Evolutionary conservation across 2,797 vertebrate genomes (phyloP), one percentile per base, ranked within the genome.

Genomic region (Odontamblyopus rebecca): DNA sequence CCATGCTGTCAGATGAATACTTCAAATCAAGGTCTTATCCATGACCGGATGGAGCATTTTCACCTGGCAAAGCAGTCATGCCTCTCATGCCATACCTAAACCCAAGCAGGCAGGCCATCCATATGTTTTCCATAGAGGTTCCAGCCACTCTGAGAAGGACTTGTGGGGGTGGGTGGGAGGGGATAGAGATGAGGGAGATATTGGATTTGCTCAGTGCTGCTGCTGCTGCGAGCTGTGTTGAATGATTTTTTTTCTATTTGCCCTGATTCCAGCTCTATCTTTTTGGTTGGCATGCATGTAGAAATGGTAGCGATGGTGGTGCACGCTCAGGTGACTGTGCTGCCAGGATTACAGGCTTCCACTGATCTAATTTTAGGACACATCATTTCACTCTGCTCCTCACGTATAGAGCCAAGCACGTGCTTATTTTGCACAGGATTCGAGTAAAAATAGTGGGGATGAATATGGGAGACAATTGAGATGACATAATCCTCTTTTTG

Each of bases 401-500:
- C 73, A 41, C 67, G 73, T 72, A 63, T 5, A 26, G 66, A 78
- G 74, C 41, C 72, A 84, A 66, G 79, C 63, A 60, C 68, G 27
- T 84, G 89, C 85, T 91, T 91, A 86, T 87, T 90, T 89, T 87
- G 70, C 70, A 72, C 79, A 77, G 80, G 81, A 90, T 86, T 90
- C 69, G 69, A 92, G 88, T 91, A 86, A 90, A 67, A 88, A 90
- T 79, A 77, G 82, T 73, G 84, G 13, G 86, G 77, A 75, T 89
- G 87, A 86, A 82, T 76, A 79, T 86, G 81, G 76, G 82, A 78
- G 82, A 87, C 4, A 78, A 78, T 83, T 71, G 73, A 86, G 79
- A 86, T 82, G 76, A 90, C 62, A 78, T 92, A 89, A 93, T 93
- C 93, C 89, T 90, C 80, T 89, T 87, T 92, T 78, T 89, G 63